Evolutionary conservation across 1,140 invertebrate species (phyloP).

Genomic region (Phymorhynchus buccinoides): DNA sequence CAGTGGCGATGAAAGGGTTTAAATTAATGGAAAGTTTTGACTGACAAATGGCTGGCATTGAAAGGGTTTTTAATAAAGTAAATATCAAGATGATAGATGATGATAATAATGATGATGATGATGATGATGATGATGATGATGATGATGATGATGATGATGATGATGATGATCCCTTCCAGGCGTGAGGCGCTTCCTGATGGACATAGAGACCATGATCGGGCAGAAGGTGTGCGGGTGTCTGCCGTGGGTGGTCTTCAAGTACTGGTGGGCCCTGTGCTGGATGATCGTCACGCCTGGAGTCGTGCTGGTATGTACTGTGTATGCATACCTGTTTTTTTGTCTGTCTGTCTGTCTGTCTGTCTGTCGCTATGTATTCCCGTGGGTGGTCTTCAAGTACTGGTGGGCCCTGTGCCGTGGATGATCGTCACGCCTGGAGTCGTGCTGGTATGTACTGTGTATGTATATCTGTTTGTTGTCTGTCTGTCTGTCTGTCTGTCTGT

Average conservation of each 20-base stretch:
- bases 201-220: conserved; percentile 62
- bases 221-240: conserved; percentile 51
- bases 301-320: conserved; percentile 48
- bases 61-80: too few species aligned
- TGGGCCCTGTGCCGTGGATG: conserved; percentile 57
- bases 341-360: not conserved
- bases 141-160: conserved; percentile 13
- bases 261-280: conserved; percentile 61
- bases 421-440: conserved; percentile 52
- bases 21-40: too few species aligned
- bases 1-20: too few species aligned
- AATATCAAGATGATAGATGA: too few species aligned
- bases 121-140: conserved; percentile 12
- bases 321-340: not conserved
- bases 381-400: conserved; percentile 51
- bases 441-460: conserved; percentile 46
- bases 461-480: not conserved
- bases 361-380: not conserved
- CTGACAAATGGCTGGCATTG: too few species aligned
- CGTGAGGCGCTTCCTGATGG: conserved; percentile 57
- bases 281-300: conserved; percentile 52
- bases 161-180: conserved; percentile 51
- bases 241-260: conserved; percentile 54
- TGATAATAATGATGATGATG: conserved; percentile 7
- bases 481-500: not conserved